Evolutionary conservation across 2,113 vertebrate species (phyloP), one percentile per base, ranked within the genome.

Genomic region (Oenanthe oenanthe): DNA sequence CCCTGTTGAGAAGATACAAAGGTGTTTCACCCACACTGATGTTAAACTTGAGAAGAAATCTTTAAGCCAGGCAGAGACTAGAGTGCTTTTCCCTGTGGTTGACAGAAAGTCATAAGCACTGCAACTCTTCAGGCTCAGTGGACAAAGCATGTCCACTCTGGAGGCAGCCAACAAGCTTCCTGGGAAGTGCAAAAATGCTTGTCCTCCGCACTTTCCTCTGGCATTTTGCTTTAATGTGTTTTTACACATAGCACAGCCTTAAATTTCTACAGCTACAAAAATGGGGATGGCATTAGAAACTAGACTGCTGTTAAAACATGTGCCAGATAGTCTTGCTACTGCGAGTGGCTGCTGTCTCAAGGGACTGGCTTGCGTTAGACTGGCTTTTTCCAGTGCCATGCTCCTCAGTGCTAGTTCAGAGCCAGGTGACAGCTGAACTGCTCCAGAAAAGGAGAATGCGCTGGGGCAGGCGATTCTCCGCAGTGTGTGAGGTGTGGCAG

Each of bases 381-480:
- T 17, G 63, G 7, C 32, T 77, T 75, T 68, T 93, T 71, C 78
- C 76, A 76, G 51, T 12, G 73, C 63, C 18, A 11, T 0, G 1
- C n/a, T 85, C 36, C n/a, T 28, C 28, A 14, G 22, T 17, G 51
- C 18, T 17, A 26, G 24, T 36, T 58, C 26, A 48, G 72, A 91
- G 73, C 12, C 53, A 48, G 34, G 50, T 26, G 65, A n/a, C 53
- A 79, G 74, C 38, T 40, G 38, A 76, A 57, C 15, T 25, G n/a
- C 50, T 50, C 29, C 74, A 62, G 53, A 50, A 67, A 51, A 48
- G 34, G 40, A 71, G 62, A 87, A 85, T 45, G 32, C 1, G 0
- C 63, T 19, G 68, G 65, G 40, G 31, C 57, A 36, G 70, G 70
- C 2, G 10, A 61, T 38, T 12, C 34, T 31, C 29, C 0, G 0